Base-by-base conservation (phyloP, 2,113 vertebrate species). In the Phodopus roborovskii region DNA sequence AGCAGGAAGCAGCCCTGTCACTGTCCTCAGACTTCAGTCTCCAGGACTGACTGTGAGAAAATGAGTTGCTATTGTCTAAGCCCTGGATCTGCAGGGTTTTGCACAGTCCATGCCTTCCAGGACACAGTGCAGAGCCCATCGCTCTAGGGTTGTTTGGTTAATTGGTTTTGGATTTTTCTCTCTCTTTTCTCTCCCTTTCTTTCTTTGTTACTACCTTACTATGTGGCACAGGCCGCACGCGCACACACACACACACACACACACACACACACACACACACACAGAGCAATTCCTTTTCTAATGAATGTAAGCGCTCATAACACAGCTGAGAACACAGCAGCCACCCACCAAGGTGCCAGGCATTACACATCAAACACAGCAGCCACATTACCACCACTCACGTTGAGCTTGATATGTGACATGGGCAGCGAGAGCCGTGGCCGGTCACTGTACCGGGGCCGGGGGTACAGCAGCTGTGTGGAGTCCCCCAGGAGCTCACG, bases 401-500 rank as follows among this genome's bases (percentile, higher is more conserved):
- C 98, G 0, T 98, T 98, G 92, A 98, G 94, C 87, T 98, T 98
- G 97, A 98, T 74, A 94, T 98, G 98, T 0, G 98, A 97, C 39
- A 98, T 96, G 0, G 98, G 95, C 68, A 98, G 97, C 50, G 97
- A 96, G 84, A 98, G 98, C 7, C 97, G 97, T 0, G 96, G 97
- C 42, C 94, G 94, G 84, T 98, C 98, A 0, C 62, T 11, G 0
- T 94, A 93, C 88, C 73, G 97, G 45, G 98, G 95, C 50, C 96
- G 90, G 15, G 98, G 98, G 96, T 99, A 99, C 5, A 99, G 97
- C 0, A 96, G 99, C 89, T 98, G 97, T 0, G 99, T 99, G 98
- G 99, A 99, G 93, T 98, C 98, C 2, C 99, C 99, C 94, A 99
- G 98, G 36, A 99, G 98, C 94, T 99, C 99, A 15, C 98, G 98